phyloP scores from a whole-genome alignment of 1,140 invertebrate species.

The Globodera ellingtonae region DNA sequence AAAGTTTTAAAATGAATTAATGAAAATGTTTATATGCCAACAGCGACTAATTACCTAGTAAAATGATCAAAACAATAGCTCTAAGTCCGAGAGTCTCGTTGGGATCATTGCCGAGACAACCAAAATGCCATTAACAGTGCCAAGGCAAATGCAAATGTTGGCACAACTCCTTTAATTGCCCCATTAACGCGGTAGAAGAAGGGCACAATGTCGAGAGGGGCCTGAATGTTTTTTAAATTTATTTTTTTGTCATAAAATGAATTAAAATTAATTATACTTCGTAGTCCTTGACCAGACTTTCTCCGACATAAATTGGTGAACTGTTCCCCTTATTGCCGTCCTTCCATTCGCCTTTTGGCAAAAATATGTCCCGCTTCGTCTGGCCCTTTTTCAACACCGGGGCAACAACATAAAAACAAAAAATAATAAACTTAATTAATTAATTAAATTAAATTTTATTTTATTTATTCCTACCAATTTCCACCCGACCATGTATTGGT shows the following conservation, averaged over 20 bases:
- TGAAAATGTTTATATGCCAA: too few relatives aligned
- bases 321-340: constrained; percentile 36
- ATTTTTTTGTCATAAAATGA: neutral
- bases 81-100: too few relatives aligned
- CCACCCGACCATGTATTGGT: constrained; percentile 67
- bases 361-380: constrained; percentile 62
- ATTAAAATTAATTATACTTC: constrained; percentile 11
- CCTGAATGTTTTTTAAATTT: neutral
- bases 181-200: constrained; percentile 13
- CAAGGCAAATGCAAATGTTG: neutral
- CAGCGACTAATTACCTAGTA: too few relatives aligned
- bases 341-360: constrained; percentile 49
- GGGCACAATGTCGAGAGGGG: constrained; percentile 7
- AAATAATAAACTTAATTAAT: constrained; percentile 44
- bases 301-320: neutral
- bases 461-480: constrained; percentile 33
- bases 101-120: neutral
- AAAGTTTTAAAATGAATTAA: too few relatives aligned
- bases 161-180: neutral
- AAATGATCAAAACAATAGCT: too few relatives aligned
- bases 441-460: neutral
- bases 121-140: neutral
- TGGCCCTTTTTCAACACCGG: constrained; percentile 65
- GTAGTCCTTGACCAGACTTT: constrained; percentile 15
- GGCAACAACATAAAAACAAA: constrained; percentile 54